Conservation (phyloP, 1,140 invertebrate species). For the Ruditapes philippinarum region DNA sequence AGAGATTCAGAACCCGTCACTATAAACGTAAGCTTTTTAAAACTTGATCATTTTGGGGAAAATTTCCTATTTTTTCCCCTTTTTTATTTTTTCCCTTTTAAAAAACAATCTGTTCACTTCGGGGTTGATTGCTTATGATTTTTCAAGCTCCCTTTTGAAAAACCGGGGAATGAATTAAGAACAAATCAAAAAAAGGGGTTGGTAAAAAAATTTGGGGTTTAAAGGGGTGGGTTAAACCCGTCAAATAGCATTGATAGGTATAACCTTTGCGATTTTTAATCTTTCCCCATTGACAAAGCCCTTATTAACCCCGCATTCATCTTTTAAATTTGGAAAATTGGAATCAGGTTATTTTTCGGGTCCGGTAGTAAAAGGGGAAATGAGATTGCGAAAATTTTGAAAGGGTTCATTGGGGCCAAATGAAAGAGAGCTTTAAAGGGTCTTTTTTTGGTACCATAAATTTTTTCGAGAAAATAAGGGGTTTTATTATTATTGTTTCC, state of each 20-base stretch:
- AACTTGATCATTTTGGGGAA: constrained; percentile 28
- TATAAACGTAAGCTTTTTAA: constrained; percentile 41
- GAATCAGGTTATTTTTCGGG: constrained; percentile 17
- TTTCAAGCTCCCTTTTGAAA: constrained; percentile 67
- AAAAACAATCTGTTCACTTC: constrained; percentile 43
- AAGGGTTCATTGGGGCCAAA: constrained; percentile 26
- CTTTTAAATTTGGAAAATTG: constrained; percentile 63
- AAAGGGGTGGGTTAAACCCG: constrained; percentile 6
- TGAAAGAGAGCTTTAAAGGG: neutral
- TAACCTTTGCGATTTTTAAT: constrained; percentile 43
- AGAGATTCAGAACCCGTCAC: neutral
- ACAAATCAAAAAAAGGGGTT: constrained; percentile 55
- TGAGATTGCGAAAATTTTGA: constrained; percentile 1
- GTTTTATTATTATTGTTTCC: constrained; percentile 19
- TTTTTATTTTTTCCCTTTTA: constrained; percentile 52
- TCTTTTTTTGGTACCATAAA: constrained; percentile 28
- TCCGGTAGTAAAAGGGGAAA: constrained; percentile 5
- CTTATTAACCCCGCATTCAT: constrained; percentile 57
- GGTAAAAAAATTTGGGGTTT: constrained; percentile 53
- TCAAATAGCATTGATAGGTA: constrained; percentile 52
- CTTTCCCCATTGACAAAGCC: constrained; percentile 43
- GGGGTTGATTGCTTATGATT: constrained; percentile 56
- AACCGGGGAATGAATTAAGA: constrained; percentile 59
- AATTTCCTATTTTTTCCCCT: constrained; percentile 60
- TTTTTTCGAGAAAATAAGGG: constrained; percentile 17